These are phyloP conservation scores for Zaprionus lachaisei DNA, from an alignment of 1,140 invertebrate genomes.

Conservation along the genomic window DNA sequence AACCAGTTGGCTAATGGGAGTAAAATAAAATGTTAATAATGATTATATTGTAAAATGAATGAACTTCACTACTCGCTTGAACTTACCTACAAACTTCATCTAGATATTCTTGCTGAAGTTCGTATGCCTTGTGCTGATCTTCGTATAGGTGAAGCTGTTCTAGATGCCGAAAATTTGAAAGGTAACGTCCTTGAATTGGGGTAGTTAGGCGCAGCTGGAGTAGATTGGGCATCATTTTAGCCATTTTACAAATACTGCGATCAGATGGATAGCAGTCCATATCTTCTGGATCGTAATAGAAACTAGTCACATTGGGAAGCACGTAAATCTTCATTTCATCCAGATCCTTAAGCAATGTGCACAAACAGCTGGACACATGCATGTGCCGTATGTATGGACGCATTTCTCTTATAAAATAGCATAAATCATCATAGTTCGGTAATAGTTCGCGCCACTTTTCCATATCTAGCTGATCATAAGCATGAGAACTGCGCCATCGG, in stretches of 20 bases:
- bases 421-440: conserved; percentile 63
- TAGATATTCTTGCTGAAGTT: conserved; percentile 67
- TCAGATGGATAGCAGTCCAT: conserved; percentile 74
- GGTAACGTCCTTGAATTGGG: conserved; percentile 64
- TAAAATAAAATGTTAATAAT: background rate
- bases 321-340: conserved; percentile 66
- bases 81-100: conserved; percentile 67
- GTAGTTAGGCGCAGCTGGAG: conserved; percentile 62
- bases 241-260: conserved; percentile 60
- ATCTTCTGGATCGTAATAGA: conserved; percentile 69
- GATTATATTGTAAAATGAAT: background rate
- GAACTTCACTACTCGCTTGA: background rate
- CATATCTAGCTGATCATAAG: conserved; percentile 63
- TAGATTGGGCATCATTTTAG: conserved; percentile 65
- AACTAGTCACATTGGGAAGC: conserved; percentile 58
- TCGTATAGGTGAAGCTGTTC: conserved; percentile 72
- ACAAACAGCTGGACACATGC: conserved; percentile 59
- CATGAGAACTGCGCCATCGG: conserved; percentile 61
- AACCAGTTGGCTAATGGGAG: conserved; percentile 39
- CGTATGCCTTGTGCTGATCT: conserved; percentile 70
- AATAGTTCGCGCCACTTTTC: conserved; percentile 66
- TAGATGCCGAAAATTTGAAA: conserved; percentile 61
- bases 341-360: conserved; percentile 64
- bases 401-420: conserved; percentile 66
- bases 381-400: conserved; percentile 49